These are phyloP conservation scores for Brotogeris chrysoptera DNA, from an alignment of 2,797 vertebrate species.

Conservation along the genomic window DNA sequence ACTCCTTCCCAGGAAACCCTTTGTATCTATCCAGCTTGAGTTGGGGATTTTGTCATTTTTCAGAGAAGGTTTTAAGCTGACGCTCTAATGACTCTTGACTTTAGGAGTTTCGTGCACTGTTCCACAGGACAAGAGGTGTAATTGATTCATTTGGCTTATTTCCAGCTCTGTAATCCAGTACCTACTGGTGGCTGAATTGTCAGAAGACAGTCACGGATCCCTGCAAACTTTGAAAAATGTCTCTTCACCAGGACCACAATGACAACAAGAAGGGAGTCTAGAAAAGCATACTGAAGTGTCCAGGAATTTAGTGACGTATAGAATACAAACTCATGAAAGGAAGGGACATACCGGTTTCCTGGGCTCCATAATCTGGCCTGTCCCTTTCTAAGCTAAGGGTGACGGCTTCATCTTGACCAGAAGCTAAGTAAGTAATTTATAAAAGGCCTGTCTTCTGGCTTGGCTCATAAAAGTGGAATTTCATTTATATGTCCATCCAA, in stretches of 20 bases:
- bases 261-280: not conserved
- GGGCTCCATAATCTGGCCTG: not conserved
- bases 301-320: not conserved
- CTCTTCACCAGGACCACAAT: not conserved
- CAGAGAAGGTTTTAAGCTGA: not conserved
- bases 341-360: not conserved
- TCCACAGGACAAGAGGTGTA: not conserved
- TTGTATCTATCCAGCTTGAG: not conserved
- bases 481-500: not conserved
- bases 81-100: not conserved
- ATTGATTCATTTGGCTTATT: not conserved
- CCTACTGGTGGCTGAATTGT: not conserved
- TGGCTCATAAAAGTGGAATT: not conserved
- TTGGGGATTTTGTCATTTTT: not conserved
- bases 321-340: not conserved
- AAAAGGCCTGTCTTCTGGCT: not conserved
- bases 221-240: not conserved
- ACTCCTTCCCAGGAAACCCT: not conserved
- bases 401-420: not conserved
- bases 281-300: not conserved
- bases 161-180: not conserved
- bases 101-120: not conserved
- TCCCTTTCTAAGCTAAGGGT: not conserved
- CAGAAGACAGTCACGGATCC: not conserved
- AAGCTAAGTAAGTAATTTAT: not conserved